Conservation (phyloP, 2,797 vertebrate species). For the Brachyalestes nurse region DNA sequence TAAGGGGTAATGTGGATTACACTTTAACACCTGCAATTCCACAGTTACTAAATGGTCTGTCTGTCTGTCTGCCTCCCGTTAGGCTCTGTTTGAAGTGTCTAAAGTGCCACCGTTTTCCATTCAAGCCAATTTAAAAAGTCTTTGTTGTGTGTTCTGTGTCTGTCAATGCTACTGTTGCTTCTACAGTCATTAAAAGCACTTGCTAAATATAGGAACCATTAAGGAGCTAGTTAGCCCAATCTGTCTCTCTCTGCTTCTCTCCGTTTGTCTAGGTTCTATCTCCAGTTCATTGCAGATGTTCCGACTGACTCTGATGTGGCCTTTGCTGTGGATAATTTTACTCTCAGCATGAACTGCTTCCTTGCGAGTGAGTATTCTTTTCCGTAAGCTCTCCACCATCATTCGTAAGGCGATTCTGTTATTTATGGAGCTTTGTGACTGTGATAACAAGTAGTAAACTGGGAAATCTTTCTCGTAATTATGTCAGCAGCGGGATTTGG, state of each 20-base stretch:
- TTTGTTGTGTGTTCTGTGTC: background rate
- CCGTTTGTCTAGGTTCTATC: slow-evolving; percentile 87
- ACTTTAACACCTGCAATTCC: no score
- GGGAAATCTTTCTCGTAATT: slow-evolving; percentile 12
- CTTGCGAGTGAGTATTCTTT: slow-evolving; percentile 89
- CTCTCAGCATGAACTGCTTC: slow-evolving; percentile 96
- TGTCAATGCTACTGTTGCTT: background rate
- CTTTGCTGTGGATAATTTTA: slow-evolving; percentile 92
- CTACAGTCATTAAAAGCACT: background rate
- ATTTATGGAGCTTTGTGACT: background rate
- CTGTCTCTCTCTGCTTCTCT: background rate
- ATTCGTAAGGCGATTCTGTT: background rate
- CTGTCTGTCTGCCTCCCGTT: background rate
- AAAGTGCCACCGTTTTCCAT: background rate
- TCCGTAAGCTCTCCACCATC: background rate
- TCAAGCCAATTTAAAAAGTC: background rate
- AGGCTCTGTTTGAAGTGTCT: background rate
- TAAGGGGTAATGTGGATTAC: no score
- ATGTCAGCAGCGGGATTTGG: background rate
- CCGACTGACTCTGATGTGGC: slow-evolving; percentile 83
- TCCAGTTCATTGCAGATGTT: slow-evolving; percentile 88
- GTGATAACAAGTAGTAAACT: background rate
- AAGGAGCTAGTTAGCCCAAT: background rate
- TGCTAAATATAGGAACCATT: background rate
- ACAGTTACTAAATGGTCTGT: no score